Evolutionary conservation across 2,888 invertebrate genomes (phyloP), one percentile per base, ranked within the genome.

Genomic region (Scaptomyza polygonia): DNA sequence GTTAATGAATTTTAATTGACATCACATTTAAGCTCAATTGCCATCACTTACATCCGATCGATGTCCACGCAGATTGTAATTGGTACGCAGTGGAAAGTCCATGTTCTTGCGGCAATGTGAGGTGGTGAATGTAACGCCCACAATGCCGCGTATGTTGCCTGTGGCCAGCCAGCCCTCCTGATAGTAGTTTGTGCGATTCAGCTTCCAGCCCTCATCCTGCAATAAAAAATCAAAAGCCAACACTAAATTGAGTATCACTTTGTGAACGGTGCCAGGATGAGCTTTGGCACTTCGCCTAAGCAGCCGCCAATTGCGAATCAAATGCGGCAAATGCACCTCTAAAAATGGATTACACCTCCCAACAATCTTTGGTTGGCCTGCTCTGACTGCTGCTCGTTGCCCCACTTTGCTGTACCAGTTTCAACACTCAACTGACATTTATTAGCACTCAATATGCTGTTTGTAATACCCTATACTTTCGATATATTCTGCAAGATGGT

Each of bases 101-200:
- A 96, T 95, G 82, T 96, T 96, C 84, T 96, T 96, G 85, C 96
- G 95, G 92, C 97, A 97, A 92, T 98, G 97, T 72, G 97, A 97
- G 48, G 98, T 97, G 58, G 98, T 98, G 92, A 98, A 98, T 62
- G 98, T 99, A 54, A 98, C 98, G 59, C 99, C 98, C 59, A 98
- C 97, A 81, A 98, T 96, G 42, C 98, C 98, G 84, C 97, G 94
- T 66, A 97, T 95, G 92, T 98, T 99, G 81, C 98, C 98, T 45
- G 97, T 97, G 69, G 98, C 98, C 89, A 99, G 93, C 99, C 99
- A 99, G 49, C 98, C 99, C 92, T 99, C 98, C 93, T 98, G 97
- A 91, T 98, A 98, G 92, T 98, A 98, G 93, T 97, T 97, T 89
- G 96, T 96, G 85, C 97, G 94, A 92, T 98, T 98, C 88, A 98